phyloP scores from a whole-genome alignment of 2,797 vertebrate genomes.

The Enteromius fasciolatus region DNA sequence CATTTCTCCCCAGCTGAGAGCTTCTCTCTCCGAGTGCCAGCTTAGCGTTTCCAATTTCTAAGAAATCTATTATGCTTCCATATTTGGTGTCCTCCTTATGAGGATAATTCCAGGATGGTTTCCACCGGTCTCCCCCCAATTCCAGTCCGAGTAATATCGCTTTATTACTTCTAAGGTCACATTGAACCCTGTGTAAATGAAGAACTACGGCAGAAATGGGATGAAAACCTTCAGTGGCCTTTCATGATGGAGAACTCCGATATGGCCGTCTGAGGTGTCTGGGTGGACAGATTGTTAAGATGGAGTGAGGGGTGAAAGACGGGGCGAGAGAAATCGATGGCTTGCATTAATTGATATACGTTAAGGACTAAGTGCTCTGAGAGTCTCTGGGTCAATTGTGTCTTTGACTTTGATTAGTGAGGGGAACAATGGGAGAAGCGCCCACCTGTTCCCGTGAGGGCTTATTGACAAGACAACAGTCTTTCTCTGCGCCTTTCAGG shows the following conservation, averaged over 20 bases:
- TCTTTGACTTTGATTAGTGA: constrained; percentile 57
- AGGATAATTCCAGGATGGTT: constrained; percentile 7
- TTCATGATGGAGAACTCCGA: constrained; percentile 21
- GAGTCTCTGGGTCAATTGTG: constrained; percentile 53
- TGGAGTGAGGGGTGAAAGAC: constrained; percentile 28
- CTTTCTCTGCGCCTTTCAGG: constrained; percentile 33
- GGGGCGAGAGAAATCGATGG: constrained; percentile 51
- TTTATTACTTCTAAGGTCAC: constrained; percentile 46
- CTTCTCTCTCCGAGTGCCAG: constrained; percentile 14
- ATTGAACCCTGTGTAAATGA: constrained; percentile 33
- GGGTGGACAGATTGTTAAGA: constrained; percentile 39
- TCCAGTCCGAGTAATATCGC: constrained; percentile 26
- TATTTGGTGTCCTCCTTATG: constrained; percentile 44
- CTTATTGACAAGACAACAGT: constrained; percentile 48
- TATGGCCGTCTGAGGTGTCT: background rate
- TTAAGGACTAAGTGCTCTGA: constrained; percentile 36
- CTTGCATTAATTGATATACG: constrained; percentile 60
- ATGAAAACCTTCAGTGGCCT: constrained; percentile 22
- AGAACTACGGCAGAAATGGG: constrained; percentile 29
- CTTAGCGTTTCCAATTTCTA: constrained; percentile 47
- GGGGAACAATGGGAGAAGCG: constrained; percentile 31
- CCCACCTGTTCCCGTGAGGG: constrained; percentile 30
- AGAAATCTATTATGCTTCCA: constrained; percentile 50
- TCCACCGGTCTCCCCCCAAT: background rate
- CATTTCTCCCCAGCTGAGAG: constrained; percentile 45